Evolutionary conservation across 2,888 invertebrate genomes (phyloP), one percentile per base, ranked within the genome.

Genomic region (Cataglyphis rosenhaueri): DNA sequence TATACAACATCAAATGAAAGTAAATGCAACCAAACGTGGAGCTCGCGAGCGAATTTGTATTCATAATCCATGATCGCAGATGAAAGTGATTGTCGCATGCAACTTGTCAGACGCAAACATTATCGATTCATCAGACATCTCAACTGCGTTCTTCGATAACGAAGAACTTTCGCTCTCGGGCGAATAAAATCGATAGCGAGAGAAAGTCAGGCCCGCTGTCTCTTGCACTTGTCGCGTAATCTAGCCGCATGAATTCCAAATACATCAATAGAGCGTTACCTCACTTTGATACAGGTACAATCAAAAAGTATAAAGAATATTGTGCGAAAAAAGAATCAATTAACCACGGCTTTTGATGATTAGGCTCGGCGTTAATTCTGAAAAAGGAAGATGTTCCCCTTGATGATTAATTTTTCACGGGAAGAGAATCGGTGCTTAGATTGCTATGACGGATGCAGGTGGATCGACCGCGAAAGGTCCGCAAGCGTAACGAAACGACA

Each of bases 131-230:
- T 83, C 68, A 59, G 55, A 55, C 81, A 48, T 64, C n/a, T 52
- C 64, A 61, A 81, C 57, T 18, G 55, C 21, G 64, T 15, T 83
- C 82, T 66, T 82, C 59, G 85, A 71, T 82, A 86, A 82, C 70
- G 57, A 84, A 52, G 52, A 79, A 85, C 89, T 89, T 89, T 89
- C 89, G 86, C 88, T 88, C 68, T 66, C 79, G 55, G 70, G 73
- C 65, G 83, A 85, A 84, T 57, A 74, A 87, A 87, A 89, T 86
- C 84, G 66, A 85, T 84, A 75, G 78, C 57, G 71, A 52, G 85
- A 86, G 89, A 89, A 89, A 89, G 89, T 81, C n/a, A 8, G 66
- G 66, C 21, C 62, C 64, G 73, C 65, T 44, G 44, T 61, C 64
- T 25, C 65, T 71, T 9, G 66, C 44, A 21, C 29, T 52, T 73